Conservation (phyloP, 37 sponge, comb jelly and placozoan species). For the Oopsacas minuta region DNA sequence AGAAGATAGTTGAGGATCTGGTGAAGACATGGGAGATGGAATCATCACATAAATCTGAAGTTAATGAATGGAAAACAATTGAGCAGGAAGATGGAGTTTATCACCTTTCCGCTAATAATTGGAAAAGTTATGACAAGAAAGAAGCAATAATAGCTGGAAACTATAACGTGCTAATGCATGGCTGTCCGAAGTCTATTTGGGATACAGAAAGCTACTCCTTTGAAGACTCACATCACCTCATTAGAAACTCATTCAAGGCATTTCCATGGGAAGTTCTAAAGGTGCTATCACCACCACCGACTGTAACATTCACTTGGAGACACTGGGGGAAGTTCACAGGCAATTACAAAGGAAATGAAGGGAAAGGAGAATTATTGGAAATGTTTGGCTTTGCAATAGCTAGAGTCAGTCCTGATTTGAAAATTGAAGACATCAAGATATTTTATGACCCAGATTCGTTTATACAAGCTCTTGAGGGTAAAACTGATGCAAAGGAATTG, state of each 20-base stretch:
- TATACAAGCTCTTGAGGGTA: neutral
- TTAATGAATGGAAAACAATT: neutral
- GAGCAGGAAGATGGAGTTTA: neutral
- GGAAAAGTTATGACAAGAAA: neutral
- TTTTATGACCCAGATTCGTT: neutral
- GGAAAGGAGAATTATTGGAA: conserved; percentile 21
- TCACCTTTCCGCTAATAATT: neutral
- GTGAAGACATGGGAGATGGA: conserved; percentile 44
- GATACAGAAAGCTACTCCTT: conserved; percentile 21
- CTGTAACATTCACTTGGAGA: conserved; percentile 30
- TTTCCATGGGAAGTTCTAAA: conserved; percentile 33
- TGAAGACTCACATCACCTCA: conserved; percentile 24
- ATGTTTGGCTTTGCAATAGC: conserved; percentile 31
- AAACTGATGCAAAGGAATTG: neutral
- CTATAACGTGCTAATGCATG: conserved; percentile 18
- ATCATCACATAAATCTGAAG: neutral
- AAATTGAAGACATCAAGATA: neutral
- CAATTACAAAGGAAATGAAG: conserved; percentile 20
- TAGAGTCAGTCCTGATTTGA: neutral
- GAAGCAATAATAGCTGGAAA: conserved; percentile 4
- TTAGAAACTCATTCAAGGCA: conserved; percentile 26
- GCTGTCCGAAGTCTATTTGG: conserved; percentile 13
- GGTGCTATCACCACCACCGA: conserved; percentile 25
- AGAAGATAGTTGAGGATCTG: conserved; percentile 30
- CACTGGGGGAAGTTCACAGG: conserved; percentile 32